Conservation (phyloP, 2,113 vertebrate species). For the Stigmatopora nigra region DNA sequence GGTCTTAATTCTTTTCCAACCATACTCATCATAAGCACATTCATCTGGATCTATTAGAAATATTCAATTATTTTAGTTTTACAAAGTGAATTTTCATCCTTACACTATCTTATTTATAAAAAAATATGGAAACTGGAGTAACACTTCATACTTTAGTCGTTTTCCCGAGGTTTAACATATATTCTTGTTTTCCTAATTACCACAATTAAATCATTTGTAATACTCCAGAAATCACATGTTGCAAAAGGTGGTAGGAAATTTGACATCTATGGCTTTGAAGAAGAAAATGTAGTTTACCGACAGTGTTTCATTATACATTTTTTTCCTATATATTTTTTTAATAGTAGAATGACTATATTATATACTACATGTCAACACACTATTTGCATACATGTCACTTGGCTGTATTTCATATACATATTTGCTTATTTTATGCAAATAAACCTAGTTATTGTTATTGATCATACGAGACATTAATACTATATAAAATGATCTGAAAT, state of each 20-base stretch:
- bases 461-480: background rate
- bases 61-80: too few species aligned
- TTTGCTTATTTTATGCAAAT: background rate
- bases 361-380: background rate
- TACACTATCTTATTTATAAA: too few species aligned
- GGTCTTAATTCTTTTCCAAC: slow-evolving; percentile 13
- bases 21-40: background rate
- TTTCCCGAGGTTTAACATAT: too few species aligned
- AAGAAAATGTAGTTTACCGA: too few species aligned
- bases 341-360: background rate
- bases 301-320: background rate
- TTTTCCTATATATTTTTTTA: background rate
- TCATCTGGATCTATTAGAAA: too few species aligned
- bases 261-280: too few species aligned
- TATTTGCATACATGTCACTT: background rate
- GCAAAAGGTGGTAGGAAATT: too few species aligned
- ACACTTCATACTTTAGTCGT: too few species aligned
- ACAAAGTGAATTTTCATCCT: background rate
- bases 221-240: too few species aligned
- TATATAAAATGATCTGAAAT: background rate
- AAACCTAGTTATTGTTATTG: background rate
- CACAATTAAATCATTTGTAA: too few species aligned
- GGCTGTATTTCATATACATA: background rate
- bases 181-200: too few species aligned
- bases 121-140: too few species aligned